Conservation (phyloP, 1,140 invertebrate genomes). For the Apocrypta bakeri region DNA sequence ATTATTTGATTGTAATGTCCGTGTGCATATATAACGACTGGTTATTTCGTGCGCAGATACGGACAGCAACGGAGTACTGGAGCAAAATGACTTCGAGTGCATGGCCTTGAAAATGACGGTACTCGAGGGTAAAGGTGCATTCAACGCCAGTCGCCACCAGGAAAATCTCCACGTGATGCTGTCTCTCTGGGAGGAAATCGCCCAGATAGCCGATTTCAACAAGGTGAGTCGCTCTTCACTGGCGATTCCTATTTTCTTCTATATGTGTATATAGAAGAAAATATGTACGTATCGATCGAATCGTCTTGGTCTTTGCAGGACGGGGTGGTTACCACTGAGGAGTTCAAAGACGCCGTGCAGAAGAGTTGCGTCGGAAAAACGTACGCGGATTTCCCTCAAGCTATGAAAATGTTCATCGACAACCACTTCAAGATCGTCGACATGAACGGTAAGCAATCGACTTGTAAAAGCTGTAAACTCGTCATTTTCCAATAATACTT, state of each 20-base stretch:
- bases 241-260: too few relatives aligned
- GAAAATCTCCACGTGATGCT: conserved; percentile 88
- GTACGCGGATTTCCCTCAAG: conserved; percentile 87
- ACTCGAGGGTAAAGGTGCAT: conserved; percentile 87
- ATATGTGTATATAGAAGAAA: neutral
- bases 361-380: conserved; percentile 85
- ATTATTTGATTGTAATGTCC: too few relatives aligned
- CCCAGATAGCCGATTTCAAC: conserved; percentile 88
- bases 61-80: conserved; percentile 87
- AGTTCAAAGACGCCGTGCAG: conserved; percentile 88
- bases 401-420: conserved; percentile 88
- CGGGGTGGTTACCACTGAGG: conserved; percentile 85
- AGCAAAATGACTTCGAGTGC: conserved; percentile 87
- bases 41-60: conserved; percentile 77
- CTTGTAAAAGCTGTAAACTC: too few relatives aligned
- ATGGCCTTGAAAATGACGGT: conserved; percentile 86
- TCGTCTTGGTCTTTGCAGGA: conserved; percentile 77
- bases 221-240: too few relatives aligned
- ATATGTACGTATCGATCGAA: neutral
- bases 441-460: conserved; percentile 77
- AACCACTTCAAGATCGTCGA: conserved; percentile 87
- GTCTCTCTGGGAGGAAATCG: conserved; percentile 88
- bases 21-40: neutral
- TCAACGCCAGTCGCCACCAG: conserved; percentile 79
- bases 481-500: too few relatives aligned